A percentile compares a stretch with the other conserved stretches of the same genome.
phyloP scores from a whole-genome alignment of 2,888 invertebrate species.

The Pediacus dermestoides region DNA sequence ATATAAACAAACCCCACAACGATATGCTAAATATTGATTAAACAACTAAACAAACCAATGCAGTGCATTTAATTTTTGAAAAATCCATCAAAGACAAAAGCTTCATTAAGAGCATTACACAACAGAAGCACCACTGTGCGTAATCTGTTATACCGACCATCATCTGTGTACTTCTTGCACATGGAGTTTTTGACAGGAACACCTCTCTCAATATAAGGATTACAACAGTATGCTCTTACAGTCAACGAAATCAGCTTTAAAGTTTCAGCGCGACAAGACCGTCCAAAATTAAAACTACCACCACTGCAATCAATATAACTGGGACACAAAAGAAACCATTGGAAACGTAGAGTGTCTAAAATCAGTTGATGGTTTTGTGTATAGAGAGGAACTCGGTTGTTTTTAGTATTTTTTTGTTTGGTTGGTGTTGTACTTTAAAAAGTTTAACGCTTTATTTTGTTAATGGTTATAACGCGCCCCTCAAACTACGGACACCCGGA shows the following conservation, averaged over 20 bases:
- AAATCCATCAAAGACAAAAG: too few species aligned
- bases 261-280: conserved; percentile 25
- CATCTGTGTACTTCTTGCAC: too few species aligned
- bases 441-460: conserved; percentile 26
- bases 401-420: conserved; percentile 18
- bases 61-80: not conserved
- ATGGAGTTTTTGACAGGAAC: too few species aligned
- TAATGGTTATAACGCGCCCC: conserved; percentile 21
- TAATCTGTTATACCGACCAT: too few species aligned
- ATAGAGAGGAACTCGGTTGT: not conserved
- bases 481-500: conserved; percentile 10
- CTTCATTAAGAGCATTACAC: too few species aligned
- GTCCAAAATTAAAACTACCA: conserved; percentile 28
- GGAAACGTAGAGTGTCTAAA: too few species aligned
- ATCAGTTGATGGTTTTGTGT: conserved; percentile 12
- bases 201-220: not conserved
- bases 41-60: conserved; percentile 4
- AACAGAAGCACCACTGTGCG: too few species aligned
- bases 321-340: too few species aligned
- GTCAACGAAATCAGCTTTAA: conserved; percentile 34
- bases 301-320: conserved; percentile 26
- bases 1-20: too few species aligned
- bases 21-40: conserved; percentile 1
- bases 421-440: conserved; percentile 20
- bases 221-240: not conserved